A percentile compares a stretch with the other conserved stretches of the same genome.
These are phyloP conservation scores for Dendrolimus pini DNA, from an alignment of 2,888 invertebrate genomes.

Conservation along the genomic window DNA sequence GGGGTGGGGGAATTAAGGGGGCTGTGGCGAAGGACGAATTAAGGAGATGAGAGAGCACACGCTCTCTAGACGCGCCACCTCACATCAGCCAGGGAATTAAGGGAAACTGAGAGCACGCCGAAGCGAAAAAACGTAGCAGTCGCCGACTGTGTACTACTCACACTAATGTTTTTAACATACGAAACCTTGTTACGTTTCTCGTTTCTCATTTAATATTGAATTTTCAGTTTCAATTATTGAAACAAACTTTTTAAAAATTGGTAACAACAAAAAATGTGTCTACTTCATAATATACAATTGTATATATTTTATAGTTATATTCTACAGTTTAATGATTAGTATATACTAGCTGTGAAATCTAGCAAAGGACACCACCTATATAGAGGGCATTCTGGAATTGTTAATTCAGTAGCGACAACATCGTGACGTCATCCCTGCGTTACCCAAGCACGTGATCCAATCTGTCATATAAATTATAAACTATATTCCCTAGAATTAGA, in stretches of 20 bases:
- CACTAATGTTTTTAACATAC: neutral
- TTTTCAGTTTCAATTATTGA: no score
- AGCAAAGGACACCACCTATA: neutral
- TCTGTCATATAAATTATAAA: constrained; percentile 65
- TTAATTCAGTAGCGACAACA: constrained; percentile 20
- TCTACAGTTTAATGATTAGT: no score
- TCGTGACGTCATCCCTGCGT: constrained; percentile 61
- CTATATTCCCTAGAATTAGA: constrained; percentile 70
- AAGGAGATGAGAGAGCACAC: constrained; percentile 76
- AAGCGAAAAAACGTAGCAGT: constrained; percentile 1
- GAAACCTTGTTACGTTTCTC: neutral
- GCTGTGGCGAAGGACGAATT: constrained; percentile 76
- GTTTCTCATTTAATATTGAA: no score
- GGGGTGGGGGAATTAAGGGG: constrained; percentile 67
- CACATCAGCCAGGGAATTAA: constrained; percentile 62
- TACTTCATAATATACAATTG: no score
- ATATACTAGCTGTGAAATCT: no score
- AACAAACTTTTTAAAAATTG: no score
- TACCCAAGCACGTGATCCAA: constrained; percentile 63
- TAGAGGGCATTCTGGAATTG: neutral
- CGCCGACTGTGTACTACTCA: neutral
- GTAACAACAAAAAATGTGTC: no score
- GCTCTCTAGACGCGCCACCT: constrained; percentile 71
- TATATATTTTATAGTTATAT: no score
- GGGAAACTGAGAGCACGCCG: constrained; percentile 27